Percentiles rank a stretch among this genome's conserved stretches.
phyloP scores from a whole-genome alignment of 2,888 invertebrate species.

The Dynastes grantii region DNA sequence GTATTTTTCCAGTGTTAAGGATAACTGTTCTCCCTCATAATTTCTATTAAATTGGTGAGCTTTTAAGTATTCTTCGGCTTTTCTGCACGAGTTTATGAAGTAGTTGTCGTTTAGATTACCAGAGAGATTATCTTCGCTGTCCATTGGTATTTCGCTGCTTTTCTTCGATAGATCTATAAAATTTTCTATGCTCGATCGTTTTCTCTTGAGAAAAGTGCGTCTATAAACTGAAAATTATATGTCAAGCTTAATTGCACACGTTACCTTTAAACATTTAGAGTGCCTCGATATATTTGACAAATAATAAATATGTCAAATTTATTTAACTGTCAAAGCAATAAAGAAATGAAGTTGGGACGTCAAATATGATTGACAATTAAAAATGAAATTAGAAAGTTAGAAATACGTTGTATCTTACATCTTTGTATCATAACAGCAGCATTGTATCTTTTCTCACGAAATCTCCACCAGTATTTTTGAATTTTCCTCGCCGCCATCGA shows the following conservation, averaged over 20 bases:
- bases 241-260: neutral
- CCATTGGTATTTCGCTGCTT: constrained; percentile 48
- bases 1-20: constrained; percentile 54
- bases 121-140: neutral
- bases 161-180: constrained; percentile 55
- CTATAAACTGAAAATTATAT: constrained; percentile 48
- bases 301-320: neutral
- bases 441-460: constrained; percentile 38
- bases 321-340: too few relatives aligned
- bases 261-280: neutral
- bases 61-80: constrained; percentile 54
- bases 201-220: constrained; percentile 32
- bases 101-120: constrained; percentile 19
- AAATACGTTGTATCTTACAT: constrained; percentile 42
- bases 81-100: constrained; percentile 48
- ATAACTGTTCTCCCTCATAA: constrained; percentile 57
- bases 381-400: too few relatives aligned
- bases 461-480: constrained; percentile 52
- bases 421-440: constrained; percentile 54
- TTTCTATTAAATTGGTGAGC: constrained; percentile 52
- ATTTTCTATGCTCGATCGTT: constrained; percentile 49
- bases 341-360: neutral
- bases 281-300: neutral
- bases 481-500: constrained; percentile 53
- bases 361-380: neutral